These are phyloP conservation scores for Musca vetustissima DNA, from an alignment of 1,140 invertebrate species.

Conservation along the genomic window DNA sequence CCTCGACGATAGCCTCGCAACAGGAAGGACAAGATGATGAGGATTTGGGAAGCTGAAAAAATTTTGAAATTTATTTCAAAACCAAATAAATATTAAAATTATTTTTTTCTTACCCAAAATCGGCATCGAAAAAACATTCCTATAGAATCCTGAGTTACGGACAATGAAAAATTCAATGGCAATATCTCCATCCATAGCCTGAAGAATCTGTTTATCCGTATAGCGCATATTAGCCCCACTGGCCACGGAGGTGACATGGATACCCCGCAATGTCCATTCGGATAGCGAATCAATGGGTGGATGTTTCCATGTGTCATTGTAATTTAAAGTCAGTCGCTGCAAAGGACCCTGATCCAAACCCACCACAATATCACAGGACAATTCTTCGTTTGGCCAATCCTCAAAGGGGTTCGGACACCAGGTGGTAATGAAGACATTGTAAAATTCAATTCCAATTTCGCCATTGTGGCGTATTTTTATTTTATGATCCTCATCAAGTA, in stretches of 20 bases:
- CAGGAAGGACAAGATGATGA: conserved; percentile 44
- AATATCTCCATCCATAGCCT: conserved; percentile 43
- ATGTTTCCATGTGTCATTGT: conserved; percentile 32
- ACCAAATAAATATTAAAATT: too few species aligned
- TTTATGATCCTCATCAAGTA: conserved; percentile 26
- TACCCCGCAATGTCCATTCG: conserved; percentile 42
- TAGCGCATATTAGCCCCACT: conserved; percentile 26
- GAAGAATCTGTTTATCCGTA: conserved; percentile 12
- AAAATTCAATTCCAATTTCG: conserved; percentile 34
- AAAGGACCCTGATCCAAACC: conserved; percentile 29
- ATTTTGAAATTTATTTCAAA: background rate
- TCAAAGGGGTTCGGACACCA: conserved; percentile 44
- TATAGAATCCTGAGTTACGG: conserved; percentile 41
- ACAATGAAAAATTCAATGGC: conserved; percentile 38
- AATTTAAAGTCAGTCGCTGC: conserved; percentile 30
- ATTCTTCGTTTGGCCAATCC: conserved; percentile 47
- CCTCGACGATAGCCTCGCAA: conserved; percentile 45
- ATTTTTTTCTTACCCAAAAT: conserved; percentile 40
- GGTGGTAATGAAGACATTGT: conserved; percentile 36
- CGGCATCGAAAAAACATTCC: conserved; percentile 40
- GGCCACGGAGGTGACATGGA: conserved; percentile 34
- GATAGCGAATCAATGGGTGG: conserved; percentile 38
- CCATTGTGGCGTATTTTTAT: conserved; percentile 40
- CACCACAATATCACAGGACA: conserved; percentile 41
- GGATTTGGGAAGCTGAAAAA: conserved; percentile 37